phyloP scores from a whole-genome alignment of 2,888 invertebrate species.

The Athripsodes cinereus region DNA sequence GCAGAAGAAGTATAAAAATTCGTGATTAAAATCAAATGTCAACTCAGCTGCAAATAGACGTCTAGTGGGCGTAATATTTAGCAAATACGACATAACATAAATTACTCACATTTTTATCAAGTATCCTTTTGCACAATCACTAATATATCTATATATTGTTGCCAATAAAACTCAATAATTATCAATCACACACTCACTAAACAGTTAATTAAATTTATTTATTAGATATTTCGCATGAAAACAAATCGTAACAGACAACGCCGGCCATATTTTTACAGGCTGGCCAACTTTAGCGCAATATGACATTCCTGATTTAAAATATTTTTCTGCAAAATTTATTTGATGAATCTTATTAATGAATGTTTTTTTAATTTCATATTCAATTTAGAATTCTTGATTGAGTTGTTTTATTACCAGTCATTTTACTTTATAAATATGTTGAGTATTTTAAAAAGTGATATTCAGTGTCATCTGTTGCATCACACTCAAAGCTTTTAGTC shows the following conservation, averaged over 20 bases:
- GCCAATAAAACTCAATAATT: not conserved
- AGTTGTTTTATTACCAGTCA: too few species aligned
- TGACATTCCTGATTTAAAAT: too few species aligned
- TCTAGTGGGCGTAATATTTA: slow-evolving; percentile 22
- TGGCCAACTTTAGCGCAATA: slow-evolving; percentile 20
- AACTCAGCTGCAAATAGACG: slow-evolving; percentile 26
- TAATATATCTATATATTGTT: not conserved
- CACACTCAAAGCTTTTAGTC: too few species aligned
- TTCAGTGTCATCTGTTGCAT: too few species aligned
- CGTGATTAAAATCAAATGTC: slow-evolving; percentile 18
- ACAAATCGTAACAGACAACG: slow-evolving; percentile 21
- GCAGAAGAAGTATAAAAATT: slow-evolving; percentile 1
- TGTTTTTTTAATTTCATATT: too few species aligned
- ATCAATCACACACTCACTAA: not conserved
- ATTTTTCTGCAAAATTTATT: too few species aligned
- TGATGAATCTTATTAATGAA: too few species aligned
- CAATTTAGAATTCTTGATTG: too few species aligned
- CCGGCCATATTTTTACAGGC: slow-evolving; percentile 23
- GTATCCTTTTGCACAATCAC: not conserved
- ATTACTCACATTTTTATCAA: slow-evolving; percentile 14
- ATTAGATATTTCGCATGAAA: slow-evolving; percentile 14
- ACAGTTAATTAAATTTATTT: not conserved
- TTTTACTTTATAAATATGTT: too few species aligned
- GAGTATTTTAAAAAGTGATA: too few species aligned
- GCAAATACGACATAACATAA: slow-evolving; percentile 13